Evolutionary conservation across 2,888 invertebrate genomes (phyloP).

Genomic region (Nemotelus pantherinus): DNA sequence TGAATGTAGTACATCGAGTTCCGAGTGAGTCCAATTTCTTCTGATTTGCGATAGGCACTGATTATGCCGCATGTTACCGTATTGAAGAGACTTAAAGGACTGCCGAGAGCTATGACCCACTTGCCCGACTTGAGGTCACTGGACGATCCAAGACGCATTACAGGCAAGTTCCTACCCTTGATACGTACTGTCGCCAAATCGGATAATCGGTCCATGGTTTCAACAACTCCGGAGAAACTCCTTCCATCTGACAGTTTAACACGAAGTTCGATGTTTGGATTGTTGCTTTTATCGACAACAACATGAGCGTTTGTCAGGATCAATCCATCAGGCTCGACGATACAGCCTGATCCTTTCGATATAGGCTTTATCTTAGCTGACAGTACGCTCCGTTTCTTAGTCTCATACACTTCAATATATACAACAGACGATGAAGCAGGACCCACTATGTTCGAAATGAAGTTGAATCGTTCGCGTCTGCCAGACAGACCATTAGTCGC

Average conservation of each 20-base stretch:
- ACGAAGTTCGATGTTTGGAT: slow-evolving; percentile 73
- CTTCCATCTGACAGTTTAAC: slow-evolving; percentile 78
- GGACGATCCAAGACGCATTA: slow-evolving; percentile 83
- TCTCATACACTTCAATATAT: slow-evolving; percentile 88
- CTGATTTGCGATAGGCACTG: slow-evolving; percentile 75
- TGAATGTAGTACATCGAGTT: slow-evolving; percentile 88
- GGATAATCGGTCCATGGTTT: slow-evolving; percentile 84
- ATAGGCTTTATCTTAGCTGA: slow-evolving; percentile 74
- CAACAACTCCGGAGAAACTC: slow-evolving; percentile 77
- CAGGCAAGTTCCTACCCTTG: slow-evolving; percentile 77
- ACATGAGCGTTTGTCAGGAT: slow-evolving; percentile 96
- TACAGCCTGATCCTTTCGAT: slow-evolving; percentile 92
- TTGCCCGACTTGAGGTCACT: slow-evolving; percentile 84
- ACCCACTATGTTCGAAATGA: slow-evolving; percentile 72
- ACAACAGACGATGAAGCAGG: slow-evolving; percentile 87
- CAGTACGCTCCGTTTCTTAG: slow-evolving; percentile 74
- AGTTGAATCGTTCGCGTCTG: neutral
- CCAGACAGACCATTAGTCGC: slow-evolving; percentile 53
- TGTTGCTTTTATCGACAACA: slow-evolving; percentile 77
- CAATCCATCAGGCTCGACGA: slow-evolving; percentile 86
- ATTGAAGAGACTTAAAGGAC: slow-evolving; percentile 87
- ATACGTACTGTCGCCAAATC: slow-evolving; percentile 91
- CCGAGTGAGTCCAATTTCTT: slow-evolving; percentile 75
- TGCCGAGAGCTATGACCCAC: slow-evolving; percentile 94
- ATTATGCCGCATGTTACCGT: slow-evolving; percentile 93